Base-by-base conservation (phyloP, 1,140 invertebrate species). In the Dinothrombium tinctorium region DNA sequence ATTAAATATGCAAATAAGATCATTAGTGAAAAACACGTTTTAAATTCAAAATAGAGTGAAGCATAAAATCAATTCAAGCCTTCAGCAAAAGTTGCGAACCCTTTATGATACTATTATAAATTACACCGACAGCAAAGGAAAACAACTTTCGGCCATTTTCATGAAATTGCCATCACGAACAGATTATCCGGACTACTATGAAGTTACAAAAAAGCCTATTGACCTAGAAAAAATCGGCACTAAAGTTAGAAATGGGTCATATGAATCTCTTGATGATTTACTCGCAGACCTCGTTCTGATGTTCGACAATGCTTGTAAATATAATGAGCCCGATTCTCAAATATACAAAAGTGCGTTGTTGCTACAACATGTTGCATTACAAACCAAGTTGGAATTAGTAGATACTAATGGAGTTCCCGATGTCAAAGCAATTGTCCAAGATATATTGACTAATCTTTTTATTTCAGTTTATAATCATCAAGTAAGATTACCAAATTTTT, bases 231-330 rank as follows among this genome's bases (percentile, higher is more conserved):
- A 75, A 48, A 95, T 99, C 46, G 73, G 76, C 0, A 74, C 81
- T 33, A 87, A 84, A 53, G 62, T 92, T 29, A 80, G 78, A 54
- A 69, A 69, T 24, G 57, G 51, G 21, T 53, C 61, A 43, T 98
- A 98, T 56, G 74, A 77, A 12, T 73, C 66, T 42, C 61, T 96
- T 7, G 86, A 92, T 38, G 84, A 94, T 47, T 60, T 96, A 29
- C 73, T 87, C 0, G 71, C 75, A 0, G 92, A 99, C 60, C 80
- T 96, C 53, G 74, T 86, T 48, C 63, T 94, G 12, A 94, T 98
- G 84, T 90, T 98, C 59, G 89, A 98, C 52, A 99, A 99, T 59
- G 92, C 90, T 21, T 96, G 87, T 63, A 92, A 92, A 61, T 99
- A 92, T 58, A 98, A 99, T 59, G 92, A 98, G 58, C 90, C 92